Evolutionary conservation across 2,888 invertebrate species (phyloP).

Genomic region (Drosophila tripunctata): DNA sequence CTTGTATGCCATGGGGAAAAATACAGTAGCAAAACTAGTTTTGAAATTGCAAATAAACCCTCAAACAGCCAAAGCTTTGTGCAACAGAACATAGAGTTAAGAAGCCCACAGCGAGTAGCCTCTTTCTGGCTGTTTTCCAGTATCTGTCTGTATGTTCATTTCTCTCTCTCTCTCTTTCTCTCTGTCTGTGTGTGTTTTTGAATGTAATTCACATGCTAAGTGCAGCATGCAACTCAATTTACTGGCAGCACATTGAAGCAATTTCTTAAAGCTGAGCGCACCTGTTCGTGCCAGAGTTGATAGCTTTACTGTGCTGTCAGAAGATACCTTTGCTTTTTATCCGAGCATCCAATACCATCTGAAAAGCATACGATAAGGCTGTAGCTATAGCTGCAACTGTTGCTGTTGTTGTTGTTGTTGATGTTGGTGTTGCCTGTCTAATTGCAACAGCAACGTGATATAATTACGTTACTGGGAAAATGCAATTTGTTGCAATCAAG

Average conservation of each 20-base stretch:
- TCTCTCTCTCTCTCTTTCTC: too few relatives aligned
- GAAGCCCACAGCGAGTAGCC: slow-evolving; percentile 26
- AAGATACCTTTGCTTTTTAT: neutral
- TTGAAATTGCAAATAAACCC: slow-evolving; percentile 49
- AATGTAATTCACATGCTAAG: slow-evolving; percentile 60
- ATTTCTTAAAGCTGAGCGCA: slow-evolving; percentile 51
- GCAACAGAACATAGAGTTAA: slow-evolving; percentile 26
- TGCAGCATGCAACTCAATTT: slow-evolving; percentile 73
- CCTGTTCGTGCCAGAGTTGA: slow-evolving; percentile 11
- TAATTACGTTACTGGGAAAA: slow-evolving; percentile 66
- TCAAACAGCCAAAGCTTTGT: slow-evolving; percentile 39
- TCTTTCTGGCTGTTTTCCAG: neutral
- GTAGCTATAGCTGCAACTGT: neutral
- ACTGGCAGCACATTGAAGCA: slow-evolving; percentile 25
- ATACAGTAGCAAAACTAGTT: slow-evolving; percentile 19
- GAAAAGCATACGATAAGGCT: neutral
- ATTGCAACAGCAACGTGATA: slow-evolving; percentile 67
- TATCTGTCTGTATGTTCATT: neutral
- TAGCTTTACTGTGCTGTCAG: slow-evolving; percentile 4
- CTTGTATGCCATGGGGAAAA: slow-evolving; percentile 12
- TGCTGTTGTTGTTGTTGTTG: neutral
- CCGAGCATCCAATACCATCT: neutral
- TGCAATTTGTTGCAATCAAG: slow-evolving; percentile 65
- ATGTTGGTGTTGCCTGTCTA: slow-evolving; percentile 28
- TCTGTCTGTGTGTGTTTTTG: slow-evolving; percentile 11